These are phyloP conservation scores for Semicossyphus pulcher DNA, from an alignment of 2,113 vertebrate species.

Conservation along the genomic window DNA sequence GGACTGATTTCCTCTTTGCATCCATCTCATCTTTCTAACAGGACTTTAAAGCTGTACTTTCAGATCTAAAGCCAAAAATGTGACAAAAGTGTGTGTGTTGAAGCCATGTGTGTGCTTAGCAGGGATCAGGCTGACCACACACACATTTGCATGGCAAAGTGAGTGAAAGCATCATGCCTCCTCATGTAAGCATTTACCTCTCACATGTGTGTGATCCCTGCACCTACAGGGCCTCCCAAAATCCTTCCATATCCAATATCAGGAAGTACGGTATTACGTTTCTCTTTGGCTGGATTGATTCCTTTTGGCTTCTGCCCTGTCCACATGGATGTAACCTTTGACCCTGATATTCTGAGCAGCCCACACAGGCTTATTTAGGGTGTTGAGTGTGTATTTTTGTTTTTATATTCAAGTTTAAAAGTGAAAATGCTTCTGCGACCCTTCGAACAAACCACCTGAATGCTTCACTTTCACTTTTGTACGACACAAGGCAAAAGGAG, in stretches of 20 bases:
- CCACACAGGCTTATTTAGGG: too few relatives aligned
- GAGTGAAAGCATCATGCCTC: not conserved
- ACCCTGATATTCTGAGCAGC: not conserved
- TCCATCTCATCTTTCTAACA: not conserved
- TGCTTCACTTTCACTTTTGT: not conserved
- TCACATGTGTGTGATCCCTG: not conserved
- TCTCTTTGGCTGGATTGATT: not conserved
- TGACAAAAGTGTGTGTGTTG: not conserved
- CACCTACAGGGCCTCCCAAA: not conserved
- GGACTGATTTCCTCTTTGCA: not conserved
- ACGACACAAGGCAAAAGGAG: not conserved
- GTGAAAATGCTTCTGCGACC: not conserved
- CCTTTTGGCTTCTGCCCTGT: not conserved
- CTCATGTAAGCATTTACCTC: not conserved
- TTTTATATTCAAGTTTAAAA: not conserved
- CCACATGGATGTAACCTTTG: not conserved
- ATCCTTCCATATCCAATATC: conserved; percentile 3
- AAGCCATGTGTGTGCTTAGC: not conserved
- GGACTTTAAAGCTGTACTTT: not conserved
- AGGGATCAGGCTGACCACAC: conserved; percentile 10
- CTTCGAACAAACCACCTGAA: not conserved
- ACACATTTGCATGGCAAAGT: conserved; percentile 43
- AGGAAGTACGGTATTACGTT: conserved; percentile 7
- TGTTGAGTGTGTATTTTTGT: not conserved
- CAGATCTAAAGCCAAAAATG: not conserved